Conservation (phyloP, 2,113 vertebrate genomes). For the Aspiorhynchus laticeps region DNA sequence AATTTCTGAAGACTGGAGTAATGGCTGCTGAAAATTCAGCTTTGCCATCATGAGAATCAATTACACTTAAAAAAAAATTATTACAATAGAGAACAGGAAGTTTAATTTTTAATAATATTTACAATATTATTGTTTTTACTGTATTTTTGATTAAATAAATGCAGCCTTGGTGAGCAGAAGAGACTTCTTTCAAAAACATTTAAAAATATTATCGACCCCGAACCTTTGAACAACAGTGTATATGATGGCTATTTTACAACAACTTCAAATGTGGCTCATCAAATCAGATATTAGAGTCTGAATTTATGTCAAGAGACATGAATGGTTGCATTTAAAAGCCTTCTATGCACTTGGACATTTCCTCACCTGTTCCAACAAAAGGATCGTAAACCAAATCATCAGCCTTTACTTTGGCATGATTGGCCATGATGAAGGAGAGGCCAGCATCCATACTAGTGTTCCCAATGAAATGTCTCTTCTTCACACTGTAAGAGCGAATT, state of each 20-base stretch:
- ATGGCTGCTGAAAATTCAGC: not conserved
- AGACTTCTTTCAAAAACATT: not conserved
- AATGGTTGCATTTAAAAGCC: not conserved
- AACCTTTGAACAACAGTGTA: not conserved
- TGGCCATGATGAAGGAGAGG: slow-evolving; percentile 96
- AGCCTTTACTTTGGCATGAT: slow-evolving; percentile 91
- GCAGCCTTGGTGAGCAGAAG: not conserved
- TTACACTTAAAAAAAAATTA: not conserved
- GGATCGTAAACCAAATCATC: slow-evolving; percentile 94
- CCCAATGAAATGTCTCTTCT: slow-evolving; percentile 98
- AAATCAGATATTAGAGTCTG: not conserved
- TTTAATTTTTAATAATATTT: not conserved
- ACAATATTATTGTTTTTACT: not conserved
- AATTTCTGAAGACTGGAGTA: not conserved
- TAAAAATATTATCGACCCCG: not conserved
- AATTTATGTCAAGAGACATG: not conserved
- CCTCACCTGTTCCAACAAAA: slow-evolving; percentile 95
- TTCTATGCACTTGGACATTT: not conserved
- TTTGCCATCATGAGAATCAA: not conserved
- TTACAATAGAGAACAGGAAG: not conserved
- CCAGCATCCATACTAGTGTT: slow-evolving; percentile 98
- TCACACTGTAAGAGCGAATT: slow-evolving; percentile 88
- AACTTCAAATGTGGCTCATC: not conserved
- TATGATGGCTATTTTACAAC: not conserved
- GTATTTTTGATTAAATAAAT: not conserved